Evolutionary conservation across 2,113 vertebrate species (phyloP), one percentile per base, ranked within the genome.

Genomic region (Dipodomys spectabilis): DNA sequence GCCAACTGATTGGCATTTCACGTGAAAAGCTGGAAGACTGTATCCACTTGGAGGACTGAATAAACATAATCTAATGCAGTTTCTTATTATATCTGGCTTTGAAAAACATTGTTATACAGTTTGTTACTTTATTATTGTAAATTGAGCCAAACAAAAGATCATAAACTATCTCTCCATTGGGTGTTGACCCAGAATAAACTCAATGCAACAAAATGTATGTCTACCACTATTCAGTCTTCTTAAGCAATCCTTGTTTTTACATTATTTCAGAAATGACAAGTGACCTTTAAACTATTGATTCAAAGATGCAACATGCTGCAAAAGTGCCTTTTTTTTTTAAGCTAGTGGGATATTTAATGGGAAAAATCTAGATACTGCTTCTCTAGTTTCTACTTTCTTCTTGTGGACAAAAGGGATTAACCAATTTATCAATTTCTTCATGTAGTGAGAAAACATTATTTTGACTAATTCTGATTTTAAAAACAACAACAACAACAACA

Each of bases 351-450:
- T 35, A 22, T 30, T 82, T 67, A 19, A 23, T 60, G 15, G 65
- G 10, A 3, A 28, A 27, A 67, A 67, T 67, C 27, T 10, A 72
- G 45, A n/a, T 75, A 9, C 44, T n/a, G 27, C 20, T 28, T 75
- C 79, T 60, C 25, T 91, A 30, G 2, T 3, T 89, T 64, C 13
- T 74, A 23, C 15, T 57, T 57, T 44, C 39, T 88, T 23, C 19
- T 74, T 32, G 88, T 81, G 39, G 8, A 39, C 16, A 62, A 88
- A 60, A 20, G 10, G 75, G 32, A 28, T 22, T 16, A 74, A 74
- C 77, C 73, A 90, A 67, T 81, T 53, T 80, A 83, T 81, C 73
- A 90, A 67, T 81, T 53, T 80, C n/a, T 83, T 60, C 15, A 67
- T 49, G 69, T 39, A 78, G 39, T 82, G 82, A 82, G 15, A 86